Percentiles rank a stretch among this genome's conserved stretches.
Conservation (phyloP, 2,113 vertebrate species). For the Rousettus leschenaultii region DNA sequence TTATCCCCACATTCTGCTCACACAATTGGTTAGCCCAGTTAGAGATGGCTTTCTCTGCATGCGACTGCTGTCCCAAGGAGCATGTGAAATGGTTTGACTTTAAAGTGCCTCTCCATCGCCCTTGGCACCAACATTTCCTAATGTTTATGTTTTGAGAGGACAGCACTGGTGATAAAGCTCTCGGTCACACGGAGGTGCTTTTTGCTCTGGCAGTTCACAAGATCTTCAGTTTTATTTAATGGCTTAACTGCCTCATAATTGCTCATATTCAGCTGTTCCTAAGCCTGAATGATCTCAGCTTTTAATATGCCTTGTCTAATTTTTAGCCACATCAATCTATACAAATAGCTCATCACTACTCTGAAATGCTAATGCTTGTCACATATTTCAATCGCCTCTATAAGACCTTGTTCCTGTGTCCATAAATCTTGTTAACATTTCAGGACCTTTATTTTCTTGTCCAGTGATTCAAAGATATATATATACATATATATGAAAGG, state of each 20-base stretch:
- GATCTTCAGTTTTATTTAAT: constrained; percentile 78
- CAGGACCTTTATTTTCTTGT: constrained; percentile 79
- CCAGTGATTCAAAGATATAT: constrained; percentile 51
- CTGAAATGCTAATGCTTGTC: constrained; percentile 82
- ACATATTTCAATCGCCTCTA: constrained; percentile 81
- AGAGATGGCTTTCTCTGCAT: constrained; percentile 57
- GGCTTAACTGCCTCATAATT: constrained; percentile 82
- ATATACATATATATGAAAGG: not conserved
- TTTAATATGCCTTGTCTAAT: constrained; percentile 83
- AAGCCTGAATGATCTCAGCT: constrained; percentile 80
- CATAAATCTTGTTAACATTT: constrained; percentile 82
- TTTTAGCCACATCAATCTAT: constrained; percentile 82
- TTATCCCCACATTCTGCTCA: not conserved
- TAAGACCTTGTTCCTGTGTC: constrained; percentile 78
- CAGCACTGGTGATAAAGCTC: not conserved
- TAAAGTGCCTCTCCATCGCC: constrained; percentile 43
- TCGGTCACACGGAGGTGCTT: constrained; percentile 67
- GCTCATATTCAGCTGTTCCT: constrained; percentile 78
- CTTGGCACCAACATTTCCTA: constrained; percentile 13
- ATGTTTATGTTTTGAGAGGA: constrained; percentile 61
- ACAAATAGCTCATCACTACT: constrained; percentile 78
- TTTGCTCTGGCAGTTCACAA: constrained; percentile 60
- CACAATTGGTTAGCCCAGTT: not conserved
- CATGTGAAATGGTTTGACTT: constrained; percentile 47
- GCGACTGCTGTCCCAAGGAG: constrained; percentile 44